phyloP scores from a whole-genome alignment of 2,888 invertebrate species.

The Camptogramma bilineatum region DNA sequence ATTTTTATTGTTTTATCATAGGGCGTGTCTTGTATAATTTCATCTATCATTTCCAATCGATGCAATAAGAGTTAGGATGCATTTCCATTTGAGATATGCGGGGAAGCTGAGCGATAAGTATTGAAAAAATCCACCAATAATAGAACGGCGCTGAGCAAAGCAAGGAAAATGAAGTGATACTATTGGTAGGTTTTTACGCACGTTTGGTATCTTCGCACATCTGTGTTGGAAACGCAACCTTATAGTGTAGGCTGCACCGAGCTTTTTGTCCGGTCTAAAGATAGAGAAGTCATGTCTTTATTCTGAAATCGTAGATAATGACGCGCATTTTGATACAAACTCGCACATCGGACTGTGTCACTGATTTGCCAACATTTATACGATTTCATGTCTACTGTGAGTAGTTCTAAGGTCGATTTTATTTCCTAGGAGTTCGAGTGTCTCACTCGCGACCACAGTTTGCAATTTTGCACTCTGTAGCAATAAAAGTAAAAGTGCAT shows the following conservation, averaged over 20 bases:
- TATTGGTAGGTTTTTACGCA: not conserved
- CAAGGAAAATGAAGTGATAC: not conserved
- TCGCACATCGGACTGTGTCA: too few relatives aligned
- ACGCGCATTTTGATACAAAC: too few relatives aligned
- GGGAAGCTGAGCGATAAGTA: not conserved
- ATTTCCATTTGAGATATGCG: not conserved
- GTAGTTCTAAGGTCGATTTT: too few relatives aligned
- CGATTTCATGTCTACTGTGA: too few relatives aligned
- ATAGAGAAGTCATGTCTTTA: too few relatives aligned
- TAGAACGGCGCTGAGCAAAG: not conserved
- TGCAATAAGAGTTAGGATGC: constrained; percentile 46
- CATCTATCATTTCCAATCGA: constrained; percentile 49
- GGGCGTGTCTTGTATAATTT: constrained; percentile 49
- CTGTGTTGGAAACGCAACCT: constrained; percentile 12
- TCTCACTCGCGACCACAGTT: too few relatives aligned
- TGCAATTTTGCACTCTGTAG: too few relatives aligned
- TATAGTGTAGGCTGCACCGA: constrained; percentile 48
- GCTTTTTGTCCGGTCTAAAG: constrained; percentile 17
- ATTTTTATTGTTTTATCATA: constrained; percentile 50
- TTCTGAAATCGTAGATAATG: too few relatives aligned
- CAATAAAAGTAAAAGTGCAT: too few relatives aligned
- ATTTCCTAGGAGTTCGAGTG: too few relatives aligned
- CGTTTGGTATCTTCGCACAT: not conserved
- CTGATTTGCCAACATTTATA: too few relatives aligned
- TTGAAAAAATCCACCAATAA: not conserved